These are phyloP conservation scores for Hycleus phaleratus DNA, from an alignment of 1,140 invertebrate species.

Conservation along the genomic window DNA sequence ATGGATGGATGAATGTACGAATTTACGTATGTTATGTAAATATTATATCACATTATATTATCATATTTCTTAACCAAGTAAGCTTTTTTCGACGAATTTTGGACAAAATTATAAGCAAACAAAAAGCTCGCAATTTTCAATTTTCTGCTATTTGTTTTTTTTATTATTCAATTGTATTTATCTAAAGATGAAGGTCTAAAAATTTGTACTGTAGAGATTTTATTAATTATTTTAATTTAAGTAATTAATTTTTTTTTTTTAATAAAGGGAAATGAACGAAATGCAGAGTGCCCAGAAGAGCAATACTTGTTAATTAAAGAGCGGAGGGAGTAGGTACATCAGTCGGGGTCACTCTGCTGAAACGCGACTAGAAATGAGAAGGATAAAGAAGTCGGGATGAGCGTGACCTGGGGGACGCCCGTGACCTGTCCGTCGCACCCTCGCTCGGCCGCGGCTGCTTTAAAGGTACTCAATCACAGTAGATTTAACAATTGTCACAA, in stretches of 20 bases:
- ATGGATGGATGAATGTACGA: slow-evolving; percentile 6
- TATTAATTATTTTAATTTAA: too few species aligned
- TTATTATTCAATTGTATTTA: background rate
- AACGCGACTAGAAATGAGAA: slow-evolving; percentile 32
- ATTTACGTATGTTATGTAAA: slow-evolving; percentile 5
- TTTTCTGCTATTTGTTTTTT: too few species aligned
- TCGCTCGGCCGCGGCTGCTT: slow-evolving; percentile 26
- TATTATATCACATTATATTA: slow-evolving; percentile 7
- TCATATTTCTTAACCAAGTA: slow-evolving; percentile 14
- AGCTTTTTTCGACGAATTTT: background rate
- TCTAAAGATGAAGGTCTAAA: slow-evolving; percentile 9
- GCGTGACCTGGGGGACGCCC: slow-evolving; percentile 23
- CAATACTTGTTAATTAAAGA: slow-evolving; percentile 20
- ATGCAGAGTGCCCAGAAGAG: slow-evolving; percentile 30
- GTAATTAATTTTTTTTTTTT: too few species aligned
- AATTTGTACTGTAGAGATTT: slow-evolving; percentile 12
- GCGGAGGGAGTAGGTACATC: slow-evolving; percentile 34
- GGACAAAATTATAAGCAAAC: too few species aligned
- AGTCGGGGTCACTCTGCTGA: slow-evolving; percentile 35
- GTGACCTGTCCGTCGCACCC: slow-evolving; percentile 26
- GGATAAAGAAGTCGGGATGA: slow-evolving; percentile 26
- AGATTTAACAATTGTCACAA: slow-evolving; percentile 18
- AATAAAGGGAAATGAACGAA: slow-evolving; percentile 8
- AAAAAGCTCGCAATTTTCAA: too few species aligned
- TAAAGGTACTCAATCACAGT: slow-evolving; percentile 33